A percentile compares a stretch with the other conserved stretches of the same genome.
phyloP scores from a whole-genome alignment of 37 sponge, comb jelly and placozoan genomes.

The Lycopodina hypogea region DNA sequence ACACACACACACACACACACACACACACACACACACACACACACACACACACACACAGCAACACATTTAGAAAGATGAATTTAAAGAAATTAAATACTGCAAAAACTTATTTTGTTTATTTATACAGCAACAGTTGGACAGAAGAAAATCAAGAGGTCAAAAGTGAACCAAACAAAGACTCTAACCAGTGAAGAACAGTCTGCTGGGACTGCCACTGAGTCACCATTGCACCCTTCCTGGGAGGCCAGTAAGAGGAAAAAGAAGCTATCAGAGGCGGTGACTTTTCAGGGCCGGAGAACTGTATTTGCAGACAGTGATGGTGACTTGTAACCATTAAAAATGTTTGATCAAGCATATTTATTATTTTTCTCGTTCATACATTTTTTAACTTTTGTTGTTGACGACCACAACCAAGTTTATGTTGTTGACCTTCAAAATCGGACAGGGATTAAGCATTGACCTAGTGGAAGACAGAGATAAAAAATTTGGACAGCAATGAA shows the following conservation, averaged over 20 bases:
- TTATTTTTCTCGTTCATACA: neutral
- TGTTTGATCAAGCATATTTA: no score
- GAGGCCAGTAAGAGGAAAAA: slow-evolving; percentile 52
- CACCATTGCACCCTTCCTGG: slow-evolving; percentile 74
- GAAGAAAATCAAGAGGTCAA: neutral
- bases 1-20: no score
- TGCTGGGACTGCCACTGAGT: neutral
- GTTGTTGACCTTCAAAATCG: no score
- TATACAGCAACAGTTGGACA: neutral
- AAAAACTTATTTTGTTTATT: no score
- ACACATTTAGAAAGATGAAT: no score
- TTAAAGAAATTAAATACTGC: no score
- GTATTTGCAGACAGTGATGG: slow-evolving; percentile 60
- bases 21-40: no score
- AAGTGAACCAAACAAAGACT: no score
- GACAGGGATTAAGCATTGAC: no score
- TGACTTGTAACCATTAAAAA: neutral
- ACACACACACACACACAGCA: no score
- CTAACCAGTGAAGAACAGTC: no score
- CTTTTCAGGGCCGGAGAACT: slow-evolving; percentile 54
- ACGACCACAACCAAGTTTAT: neutral
- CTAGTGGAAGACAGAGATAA: neutral
- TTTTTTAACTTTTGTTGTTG: neutral
- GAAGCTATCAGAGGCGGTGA: neutral
- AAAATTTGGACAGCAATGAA: neutral